phyloP scores from a whole-genome alignment of 2,797 vertebrate genomes.

The Novumbra hubbsi region DNA sequence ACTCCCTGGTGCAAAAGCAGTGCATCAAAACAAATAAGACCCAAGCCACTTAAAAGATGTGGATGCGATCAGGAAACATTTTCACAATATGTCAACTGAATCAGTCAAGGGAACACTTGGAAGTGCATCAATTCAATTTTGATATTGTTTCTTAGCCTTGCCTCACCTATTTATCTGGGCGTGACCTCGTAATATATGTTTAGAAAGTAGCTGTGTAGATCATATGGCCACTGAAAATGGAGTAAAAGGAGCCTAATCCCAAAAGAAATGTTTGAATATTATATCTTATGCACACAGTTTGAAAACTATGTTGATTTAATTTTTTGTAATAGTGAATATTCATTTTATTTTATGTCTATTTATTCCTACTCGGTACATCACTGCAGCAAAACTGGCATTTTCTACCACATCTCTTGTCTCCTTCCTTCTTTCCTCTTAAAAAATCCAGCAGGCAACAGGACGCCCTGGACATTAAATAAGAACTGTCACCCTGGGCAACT shows the following conservation, averaged over 20 bases:
- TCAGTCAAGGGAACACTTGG: conserved; percentile 57
- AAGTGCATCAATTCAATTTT: conserved; percentile 48
- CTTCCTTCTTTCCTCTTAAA: conserved; percentile 51
- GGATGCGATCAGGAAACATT: conserved; percentile 67
- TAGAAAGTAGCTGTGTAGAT: conserved; percentile 16
- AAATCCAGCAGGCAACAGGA: conserved; percentile 92
- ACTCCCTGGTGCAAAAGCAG: conserved; percentile 67
- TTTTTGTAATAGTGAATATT: background rate
- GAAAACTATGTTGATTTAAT: background rate
- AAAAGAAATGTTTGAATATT: conserved; percentile 4
- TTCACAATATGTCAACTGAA: conserved; percentile 64
- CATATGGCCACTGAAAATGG: conserved; percentile 4
- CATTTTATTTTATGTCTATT: conserved; percentile 13
- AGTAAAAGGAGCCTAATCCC: background rate
- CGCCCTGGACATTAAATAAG: conserved; percentile 99
- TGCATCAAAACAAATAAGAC: conserved; percentile 81
- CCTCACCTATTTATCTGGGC: conserved; percentile 46
- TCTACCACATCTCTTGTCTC: conserved; percentile 32
- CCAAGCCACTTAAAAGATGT: conserved; percentile 71
- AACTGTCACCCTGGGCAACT: conserved; percentile 99
- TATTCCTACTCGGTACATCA: conserved; percentile 15
- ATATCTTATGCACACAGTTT: background rate
- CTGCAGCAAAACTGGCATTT: conserved; percentile 17
- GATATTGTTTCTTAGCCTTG: background rate
- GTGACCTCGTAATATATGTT: conserved; percentile 35